Evolutionary conservation across 2,113 vertebrate genomes (phyloP), one percentile per base, ranked within the genome.

Genomic region (Pleuronectes platessa): DNA sequence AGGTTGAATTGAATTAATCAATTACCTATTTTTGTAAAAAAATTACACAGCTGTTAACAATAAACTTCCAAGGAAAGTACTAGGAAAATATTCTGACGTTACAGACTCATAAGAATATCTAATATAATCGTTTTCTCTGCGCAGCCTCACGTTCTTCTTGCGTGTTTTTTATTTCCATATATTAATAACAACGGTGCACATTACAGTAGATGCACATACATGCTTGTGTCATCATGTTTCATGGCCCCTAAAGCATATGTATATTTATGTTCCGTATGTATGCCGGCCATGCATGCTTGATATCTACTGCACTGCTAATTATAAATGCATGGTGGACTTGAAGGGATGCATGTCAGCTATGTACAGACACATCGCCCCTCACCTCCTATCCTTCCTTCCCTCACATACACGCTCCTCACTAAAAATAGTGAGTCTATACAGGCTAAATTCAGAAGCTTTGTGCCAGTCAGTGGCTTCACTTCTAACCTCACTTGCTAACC

Each of bases 371-470:
- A 64, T 78, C 61, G 59, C 79, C 84, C 68, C 82, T 86, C 65
- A 85, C 68, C 82, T 86, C 65, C 68, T 54, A 20, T 74, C 55
- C 42, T 58, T 75, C 55, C 76, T 81, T 80, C 81, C 85, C 82
- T 71, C 61, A 71, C 75, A 80, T 79, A 67, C 35, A 24, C 42
- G 27, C 67, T 24, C 53, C 14, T 17, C 20, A 40, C 86, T 88
- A 86, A 78, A 89, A 70, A 82, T 90, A 84, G 74, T 61, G 31
- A 55, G 77, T 73, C 37, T 80, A 67, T 53, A 27, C 68, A 54
- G 66, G 67, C 74, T 88, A 87, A 89, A 84, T 83, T 84, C 69
- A 86, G 85, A 66, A 73, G 72, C 85, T 86, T 90, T 85, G 72
- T 84, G 73, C 75, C 82, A 89, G 61, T 78, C 40, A 1, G 47